phyloP scores from a whole-genome alignment of 2,888 invertebrate species.

The Patella caerulea region DNA sequence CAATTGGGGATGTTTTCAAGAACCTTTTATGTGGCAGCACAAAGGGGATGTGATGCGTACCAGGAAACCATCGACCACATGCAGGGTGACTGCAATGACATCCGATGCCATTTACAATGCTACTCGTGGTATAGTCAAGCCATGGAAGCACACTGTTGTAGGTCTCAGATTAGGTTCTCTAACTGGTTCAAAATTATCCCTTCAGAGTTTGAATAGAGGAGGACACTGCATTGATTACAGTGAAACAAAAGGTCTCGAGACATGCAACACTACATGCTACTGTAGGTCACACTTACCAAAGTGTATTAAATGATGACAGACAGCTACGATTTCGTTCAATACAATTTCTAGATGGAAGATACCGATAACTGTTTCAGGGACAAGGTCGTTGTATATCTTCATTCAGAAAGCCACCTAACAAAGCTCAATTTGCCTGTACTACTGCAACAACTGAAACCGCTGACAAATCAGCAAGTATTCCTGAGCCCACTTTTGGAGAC shows the following conservation, averaged over 20 bases:
- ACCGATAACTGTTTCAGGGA: neutral
- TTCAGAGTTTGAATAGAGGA: conserved; percentile 24
- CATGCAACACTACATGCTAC: neutral
- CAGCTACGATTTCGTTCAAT: neutral
- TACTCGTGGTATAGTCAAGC: conserved; percentile 25
- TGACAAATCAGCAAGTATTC: no score
- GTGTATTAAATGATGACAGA: neutral
- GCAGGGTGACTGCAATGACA: conserved; percentile 8
- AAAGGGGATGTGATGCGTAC: no score
- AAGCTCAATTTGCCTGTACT: neutral
- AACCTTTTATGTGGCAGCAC: no score
- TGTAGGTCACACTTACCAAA: no score
- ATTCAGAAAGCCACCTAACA: neutral
- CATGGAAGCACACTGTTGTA: conserved; percentile 25
- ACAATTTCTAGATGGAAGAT: neutral
- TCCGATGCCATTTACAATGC: conserved; percentile 31
- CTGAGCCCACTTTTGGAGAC: no score
- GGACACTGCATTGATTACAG: conserved; percentile 20
- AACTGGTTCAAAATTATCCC: neutral
- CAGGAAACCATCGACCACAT: neutral
- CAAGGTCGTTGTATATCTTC: neutral
- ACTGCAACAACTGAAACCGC: neutral
- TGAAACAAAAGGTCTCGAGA: conserved; percentile 17
- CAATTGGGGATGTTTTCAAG: no score
- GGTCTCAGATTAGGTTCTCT: neutral